These are phyloP conservation scores for Capromys pilorides DNA, from an alignment of 2,797 vertebrate species.

Conservation along the genomic window DNA sequence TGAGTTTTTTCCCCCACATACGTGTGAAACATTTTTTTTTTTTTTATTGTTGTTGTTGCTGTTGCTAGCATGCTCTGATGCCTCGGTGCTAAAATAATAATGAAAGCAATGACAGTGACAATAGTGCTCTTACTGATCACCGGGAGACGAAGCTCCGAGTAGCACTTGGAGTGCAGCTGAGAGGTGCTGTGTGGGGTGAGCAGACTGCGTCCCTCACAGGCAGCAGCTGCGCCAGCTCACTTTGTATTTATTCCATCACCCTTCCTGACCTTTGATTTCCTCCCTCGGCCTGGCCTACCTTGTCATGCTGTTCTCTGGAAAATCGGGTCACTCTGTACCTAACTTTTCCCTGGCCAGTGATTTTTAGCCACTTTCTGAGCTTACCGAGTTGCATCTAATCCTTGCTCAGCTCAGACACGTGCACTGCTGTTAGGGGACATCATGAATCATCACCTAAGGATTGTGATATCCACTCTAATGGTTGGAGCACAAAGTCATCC, in stretches of 20 bases:
- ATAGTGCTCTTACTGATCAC: not conserved
- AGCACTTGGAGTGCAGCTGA: not conserved
- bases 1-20: not conserved
- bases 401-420: not conserved
- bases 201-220: not conserved
- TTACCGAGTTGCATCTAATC: not conserved
- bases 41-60: not conserved
- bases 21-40: not conserved
- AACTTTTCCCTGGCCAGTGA: slow-evolving; percentile 22
- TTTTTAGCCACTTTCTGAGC: slow-evolving; percentile 32
- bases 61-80: slow-evolving; percentile 9
- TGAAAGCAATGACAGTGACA: not conserved
- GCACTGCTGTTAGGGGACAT: not conserved
- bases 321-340: slow-evolving; percentile 63
- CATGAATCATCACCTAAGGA: slow-evolving; percentile 29
- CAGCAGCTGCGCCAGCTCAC: not conserved
- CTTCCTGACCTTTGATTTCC: not conserved
- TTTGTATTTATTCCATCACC: not conserved
- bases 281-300: slow-evolving; percentile 4
- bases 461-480: not conserved
- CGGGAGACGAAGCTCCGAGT: not conserved
- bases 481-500: not conserved
- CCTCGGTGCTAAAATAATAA: slow-evolving; percentile 30
- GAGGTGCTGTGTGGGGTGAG: accelerated
- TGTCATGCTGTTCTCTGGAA: slow-evolving; percentile 52